Percentiles rank a stretch among this genome's conserved stretches.
Evolutionary conservation across 1,140 invertebrate species (phyloP).

Genomic region (Eupeodes corollae): DNA sequence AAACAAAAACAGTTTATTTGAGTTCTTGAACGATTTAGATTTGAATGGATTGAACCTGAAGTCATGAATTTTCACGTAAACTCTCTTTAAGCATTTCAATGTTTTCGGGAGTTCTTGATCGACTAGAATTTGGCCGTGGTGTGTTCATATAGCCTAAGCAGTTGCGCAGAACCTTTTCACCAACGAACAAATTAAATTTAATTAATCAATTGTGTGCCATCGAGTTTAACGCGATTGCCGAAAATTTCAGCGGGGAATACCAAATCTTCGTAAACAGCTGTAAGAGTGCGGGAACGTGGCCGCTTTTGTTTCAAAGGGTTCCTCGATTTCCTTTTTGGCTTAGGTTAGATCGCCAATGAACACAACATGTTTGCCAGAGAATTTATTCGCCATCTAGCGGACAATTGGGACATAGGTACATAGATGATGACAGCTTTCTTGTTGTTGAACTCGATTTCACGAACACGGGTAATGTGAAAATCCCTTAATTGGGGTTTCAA

Average conservation of each 20-base stretch:
- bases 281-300: constrained; percentile 85
- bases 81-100: too few species aligned
- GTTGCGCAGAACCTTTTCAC: too few species aligned
- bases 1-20: too few species aligned
- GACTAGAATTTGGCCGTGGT: too few species aligned
- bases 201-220: constrained; percentile 94
- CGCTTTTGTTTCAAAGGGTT: constrained; percentile 95
- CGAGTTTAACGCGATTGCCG: constrained; percentile 91
- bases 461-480: constrained; percentile 91
- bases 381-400: constrained; percentile 98
- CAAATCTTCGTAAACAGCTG: constrained; percentile 95
- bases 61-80: too few species aligned
- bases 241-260: constrained; percentile 99
- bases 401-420: constrained; percentile 98
- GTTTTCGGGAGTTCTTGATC: too few species aligned
- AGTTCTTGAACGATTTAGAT: too few species aligned
- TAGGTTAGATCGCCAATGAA: constrained; percentile 96
- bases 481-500: too few species aligned
- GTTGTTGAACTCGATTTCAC: constrained; percentile 84
- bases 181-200: too few species aligned
- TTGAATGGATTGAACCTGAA: too few species aligned
- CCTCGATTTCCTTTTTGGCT: constrained; percentile 91
- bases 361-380: constrained; percentile 97
- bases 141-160: too few species aligned
- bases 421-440: constrained; percentile 97